Conservation (phyloP, 2,113 vertebrate genomes). For the Daboia siamensis region DNA sequence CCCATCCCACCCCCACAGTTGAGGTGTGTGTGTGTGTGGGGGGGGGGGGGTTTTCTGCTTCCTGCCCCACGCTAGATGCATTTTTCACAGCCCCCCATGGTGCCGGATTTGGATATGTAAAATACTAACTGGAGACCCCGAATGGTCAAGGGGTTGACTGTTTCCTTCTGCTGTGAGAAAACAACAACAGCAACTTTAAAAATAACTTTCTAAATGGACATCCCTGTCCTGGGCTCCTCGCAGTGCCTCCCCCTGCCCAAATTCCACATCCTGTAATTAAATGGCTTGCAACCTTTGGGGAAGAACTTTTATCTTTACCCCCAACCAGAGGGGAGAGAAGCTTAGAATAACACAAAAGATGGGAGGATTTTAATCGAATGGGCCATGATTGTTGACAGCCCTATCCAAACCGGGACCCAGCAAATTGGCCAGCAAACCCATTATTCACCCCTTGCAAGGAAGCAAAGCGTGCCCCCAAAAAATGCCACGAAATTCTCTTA, state of each 20-base stretch:
- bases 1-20: neutral
- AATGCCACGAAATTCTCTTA: neutral
- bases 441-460: neutral
- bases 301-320: conserved; percentile 15
- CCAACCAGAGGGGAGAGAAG: neutral
- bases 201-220: neutral
- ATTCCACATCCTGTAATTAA: conserved; percentile 10
- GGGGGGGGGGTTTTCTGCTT: neutral
- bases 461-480: neutral
- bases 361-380: neutral
- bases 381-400: neutral
- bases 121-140: neutral
- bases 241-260: neutral
- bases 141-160: neutral
- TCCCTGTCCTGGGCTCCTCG: neutral
- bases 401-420: neutral
- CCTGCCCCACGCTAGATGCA: neutral
- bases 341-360: neutral
- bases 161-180: neutral
- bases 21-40: too few relatives aligned
- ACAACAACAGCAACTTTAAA: neutral
- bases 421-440: neutral
- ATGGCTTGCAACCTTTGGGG: neutral
- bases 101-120: neutral
- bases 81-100: neutral